phyloP scores from a whole-genome alignment of 2,113 vertebrate species.

The Vulpes vulpes region DNA sequence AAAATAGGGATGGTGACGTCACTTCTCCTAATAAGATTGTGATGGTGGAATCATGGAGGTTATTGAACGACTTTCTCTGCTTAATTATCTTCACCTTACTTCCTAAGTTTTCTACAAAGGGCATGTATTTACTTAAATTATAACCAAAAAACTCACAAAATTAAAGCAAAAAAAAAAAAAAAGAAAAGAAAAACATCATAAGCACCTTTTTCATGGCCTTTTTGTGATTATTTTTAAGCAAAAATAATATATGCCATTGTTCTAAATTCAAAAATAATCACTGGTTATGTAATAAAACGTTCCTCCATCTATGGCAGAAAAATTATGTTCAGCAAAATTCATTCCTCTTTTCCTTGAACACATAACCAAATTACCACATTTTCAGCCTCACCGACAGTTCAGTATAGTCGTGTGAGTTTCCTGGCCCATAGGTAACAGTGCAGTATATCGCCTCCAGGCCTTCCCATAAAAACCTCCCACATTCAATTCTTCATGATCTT shows the following conservation, averaged over 20 bases:
- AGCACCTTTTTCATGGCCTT: background rate
- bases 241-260: background rate
- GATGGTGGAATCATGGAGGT: background rate
- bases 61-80: background rate
- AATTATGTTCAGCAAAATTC: background rate
- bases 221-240: background rate
- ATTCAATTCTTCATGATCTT: background rate
- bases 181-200: background rate
- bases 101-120: background rate
- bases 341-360: background rate
- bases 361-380: background rate
- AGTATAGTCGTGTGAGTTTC: background rate
- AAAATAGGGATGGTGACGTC: background rate
- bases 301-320: background rate
- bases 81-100: background rate
- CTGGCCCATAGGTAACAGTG: background rate
- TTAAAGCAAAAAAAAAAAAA: slow-evolving; percentile 27
- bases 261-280: background rate
- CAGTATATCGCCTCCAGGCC: background rate
- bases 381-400: background rate
- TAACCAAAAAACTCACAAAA: background rate
- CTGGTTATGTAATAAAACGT: background rate
- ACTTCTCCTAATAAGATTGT: background rate
- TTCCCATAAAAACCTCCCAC: background rate
- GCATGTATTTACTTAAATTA: background rate